These are phyloP conservation scores for Cyphomyrus discorhynchus DNA, from an alignment of 2,113 vertebrate species.

Conservation along the genomic window DNA sequence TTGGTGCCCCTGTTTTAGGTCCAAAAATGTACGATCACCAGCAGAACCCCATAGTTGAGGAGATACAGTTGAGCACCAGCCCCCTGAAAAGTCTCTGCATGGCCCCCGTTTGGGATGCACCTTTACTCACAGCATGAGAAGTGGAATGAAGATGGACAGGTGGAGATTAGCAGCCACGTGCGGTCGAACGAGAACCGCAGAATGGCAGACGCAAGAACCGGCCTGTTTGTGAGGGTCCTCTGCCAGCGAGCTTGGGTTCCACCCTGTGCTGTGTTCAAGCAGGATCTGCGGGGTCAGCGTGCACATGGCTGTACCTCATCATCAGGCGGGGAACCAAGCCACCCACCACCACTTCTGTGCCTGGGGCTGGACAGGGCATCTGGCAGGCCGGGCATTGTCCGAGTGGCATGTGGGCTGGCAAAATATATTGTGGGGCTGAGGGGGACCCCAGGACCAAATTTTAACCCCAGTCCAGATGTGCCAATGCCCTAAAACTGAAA, in stretches of 20 bases:
- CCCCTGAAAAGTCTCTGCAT: background rate
- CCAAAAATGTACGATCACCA: background rate
- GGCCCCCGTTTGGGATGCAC: background rate
- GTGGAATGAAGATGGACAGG: background rate
- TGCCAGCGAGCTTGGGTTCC: background rate
- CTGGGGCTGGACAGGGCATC: background rate
- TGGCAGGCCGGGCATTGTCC: background rate
- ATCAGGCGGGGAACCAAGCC: background rate
- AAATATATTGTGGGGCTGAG: background rate
- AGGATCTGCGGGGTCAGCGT: background rate
- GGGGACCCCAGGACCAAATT: background rate
- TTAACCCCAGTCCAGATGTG: background rate
- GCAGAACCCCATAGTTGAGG: background rate
- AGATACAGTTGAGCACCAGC: background rate
- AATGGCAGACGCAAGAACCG: background rate
- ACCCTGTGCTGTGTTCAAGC: background rate
- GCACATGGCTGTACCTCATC: background rate
- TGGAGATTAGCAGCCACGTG: background rate
- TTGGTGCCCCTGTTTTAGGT: background rate
- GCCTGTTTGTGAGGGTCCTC: background rate
- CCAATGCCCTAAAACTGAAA: background rate
- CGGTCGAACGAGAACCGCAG: background rate
- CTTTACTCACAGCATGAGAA: background rate
- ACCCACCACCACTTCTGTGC: background rate
- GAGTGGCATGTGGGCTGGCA: background rate